These are phyloP conservation scores for Heliconius ismenius DNA, from an alignment of 2,888 invertebrate species.

Conservation along the genomic window DNA sequence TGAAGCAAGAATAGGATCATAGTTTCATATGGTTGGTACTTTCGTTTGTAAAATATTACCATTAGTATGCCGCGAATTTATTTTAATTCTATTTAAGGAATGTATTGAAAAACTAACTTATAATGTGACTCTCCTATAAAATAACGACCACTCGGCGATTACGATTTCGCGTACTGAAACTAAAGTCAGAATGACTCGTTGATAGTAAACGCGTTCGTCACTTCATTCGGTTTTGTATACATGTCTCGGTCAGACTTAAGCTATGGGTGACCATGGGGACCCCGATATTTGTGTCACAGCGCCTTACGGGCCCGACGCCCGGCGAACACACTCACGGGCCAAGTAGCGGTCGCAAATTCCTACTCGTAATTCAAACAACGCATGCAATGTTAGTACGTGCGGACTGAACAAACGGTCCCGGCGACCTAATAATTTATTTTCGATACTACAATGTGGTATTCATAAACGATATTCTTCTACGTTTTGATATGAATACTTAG, in stretches of 20 bases:
- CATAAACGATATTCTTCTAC: slow-evolving; percentile 46
- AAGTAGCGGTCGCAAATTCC: slow-evolving; percentile 81
- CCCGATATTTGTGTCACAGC: slow-evolving; percentile 72
- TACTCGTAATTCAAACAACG: slow-evolving; percentile 77
- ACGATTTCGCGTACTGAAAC: slow-evolving; percentile 72
- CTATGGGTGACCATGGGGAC: slow-evolving; percentile 66
- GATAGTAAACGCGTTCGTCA: slow-evolving; percentile 71
- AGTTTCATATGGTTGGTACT: slow-evolving; percentile 52
- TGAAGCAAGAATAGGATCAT: slow-evolving; percentile 56
- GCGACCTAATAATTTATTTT: slow-evolving; percentile 72
- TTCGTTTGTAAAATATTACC: slow-evolving; percentile 47
- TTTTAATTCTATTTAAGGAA: slow-evolving; percentile 7
- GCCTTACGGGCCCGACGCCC: slow-evolving; percentile 50
- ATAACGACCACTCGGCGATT: slow-evolving; percentile 68
- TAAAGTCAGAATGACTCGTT: slow-evolving; percentile 64
- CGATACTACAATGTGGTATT: slow-evolving; percentile 58
- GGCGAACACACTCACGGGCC: slow-evolving; percentile 61
- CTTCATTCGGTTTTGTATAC: slow-evolving; percentile 61
- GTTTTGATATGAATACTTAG: slow-evolving; percentile 35
- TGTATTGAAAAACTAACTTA: not conserved
- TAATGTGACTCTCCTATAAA: slow-evolving; percentile 47
- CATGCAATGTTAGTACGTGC: slow-evolving; percentile 70
- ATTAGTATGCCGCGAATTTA: slow-evolving; percentile 37
- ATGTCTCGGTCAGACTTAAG: slow-evolving; percentile 53
- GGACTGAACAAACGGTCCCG: slow-evolving; percentile 69